Conservation (phyloP, 2,888 invertebrate genomes). For the Pseudanteris insignis region DNA sequence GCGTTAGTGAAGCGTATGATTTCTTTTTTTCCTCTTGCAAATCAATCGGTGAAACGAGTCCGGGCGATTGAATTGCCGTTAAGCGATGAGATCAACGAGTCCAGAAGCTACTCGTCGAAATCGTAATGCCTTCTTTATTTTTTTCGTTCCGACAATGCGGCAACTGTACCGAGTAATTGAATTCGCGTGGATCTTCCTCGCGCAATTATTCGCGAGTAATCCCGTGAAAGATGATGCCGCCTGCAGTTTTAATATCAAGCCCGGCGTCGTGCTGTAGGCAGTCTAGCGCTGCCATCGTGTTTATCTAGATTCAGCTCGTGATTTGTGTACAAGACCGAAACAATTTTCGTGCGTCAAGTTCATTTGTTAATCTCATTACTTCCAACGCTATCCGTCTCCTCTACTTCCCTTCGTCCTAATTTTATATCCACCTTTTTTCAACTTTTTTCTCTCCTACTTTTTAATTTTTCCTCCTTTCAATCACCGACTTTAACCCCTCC, state of each 20-base stretch:
- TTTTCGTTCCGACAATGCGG: slow-evolving; percentile 37
- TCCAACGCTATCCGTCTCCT: neutral
- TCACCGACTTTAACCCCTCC: too few species aligned
- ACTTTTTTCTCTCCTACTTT: too few species aligned
- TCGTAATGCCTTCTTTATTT: slow-evolving; percentile 39
- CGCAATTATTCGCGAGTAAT: slow-evolving; percentile 44
- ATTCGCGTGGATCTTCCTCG: slow-evolving; percentile 45
- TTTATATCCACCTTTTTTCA: neutral
- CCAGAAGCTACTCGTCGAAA: slow-evolving; percentile 40
- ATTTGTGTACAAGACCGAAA: slow-evolving; percentile 31
- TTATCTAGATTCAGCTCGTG: slow-evolving; percentile 31
- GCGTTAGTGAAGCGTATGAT: too few species aligned
- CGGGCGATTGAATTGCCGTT: slow-evolving; percentile 34
- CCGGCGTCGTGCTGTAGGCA: slow-evolving; percentile 19
- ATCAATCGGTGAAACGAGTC: too few species aligned
- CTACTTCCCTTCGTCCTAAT: neutral
- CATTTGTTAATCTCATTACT: slow-evolving; percentile 36
- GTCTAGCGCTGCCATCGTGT: slow-evolving; percentile 13
- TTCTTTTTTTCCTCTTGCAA: too few species aligned
- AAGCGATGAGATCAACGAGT: slow-evolving; percentile 41
- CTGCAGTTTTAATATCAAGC: slow-evolving; percentile 36
- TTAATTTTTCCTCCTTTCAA: too few species aligned
- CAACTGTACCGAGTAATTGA: slow-evolving; percentile 41
- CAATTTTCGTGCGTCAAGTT: slow-evolving; percentile 25
- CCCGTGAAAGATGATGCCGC: slow-evolving; percentile 39